Evolutionary conservation across 2,888 invertebrate species (phyloP).

Genomic region (Polymixis flavicincta): DNA sequence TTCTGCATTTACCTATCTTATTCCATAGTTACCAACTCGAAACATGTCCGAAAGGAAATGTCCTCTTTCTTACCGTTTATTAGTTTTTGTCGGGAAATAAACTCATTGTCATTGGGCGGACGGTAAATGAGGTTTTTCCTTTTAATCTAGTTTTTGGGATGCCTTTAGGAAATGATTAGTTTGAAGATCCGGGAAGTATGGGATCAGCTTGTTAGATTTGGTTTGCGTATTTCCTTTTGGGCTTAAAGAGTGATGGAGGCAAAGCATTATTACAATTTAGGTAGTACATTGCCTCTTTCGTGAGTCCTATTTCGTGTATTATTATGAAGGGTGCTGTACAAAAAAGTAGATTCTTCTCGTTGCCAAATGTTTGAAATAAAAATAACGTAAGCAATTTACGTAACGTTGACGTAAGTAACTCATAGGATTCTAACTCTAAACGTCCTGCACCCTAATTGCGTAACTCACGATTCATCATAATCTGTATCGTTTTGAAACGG

Average conservation of each 20-base stretch:
- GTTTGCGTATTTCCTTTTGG: constrained; percentile 18
- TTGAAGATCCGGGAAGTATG: constrained; percentile 43
- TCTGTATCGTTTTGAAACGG: too few species aligned
- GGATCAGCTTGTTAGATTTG: constrained; percentile 30
- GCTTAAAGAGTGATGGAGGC: neutral
- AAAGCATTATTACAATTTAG: constrained; percentile 1
- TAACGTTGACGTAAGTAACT: too few species aligned
- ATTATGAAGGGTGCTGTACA: too few species aligned
- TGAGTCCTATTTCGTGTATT: neutral
- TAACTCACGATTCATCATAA: too few species aligned
- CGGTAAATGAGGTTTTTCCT: constrained; percentile 70
- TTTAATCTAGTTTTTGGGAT: constrained; percentile 72
- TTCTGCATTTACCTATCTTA: constrained; percentile 1
- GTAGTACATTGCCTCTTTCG: neutral
- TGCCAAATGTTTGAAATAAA: too few species aligned
- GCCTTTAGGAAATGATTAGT: constrained; percentile 65
- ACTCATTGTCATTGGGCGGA: constrained; percentile 72
- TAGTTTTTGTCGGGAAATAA: constrained; percentile 76
- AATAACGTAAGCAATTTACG: too few species aligned
- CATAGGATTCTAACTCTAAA: neutral
- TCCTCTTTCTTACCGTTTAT: constrained; percentile 73
- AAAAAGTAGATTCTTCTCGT: too few species aligned
- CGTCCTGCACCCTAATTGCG: too few species aligned
- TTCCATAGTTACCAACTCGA: constrained; percentile 68
- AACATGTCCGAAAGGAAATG: constrained; percentile 75